Base-by-base conservation (phyloP, 2,113 vertebrate genomes). In the Eptesicus fuscus region DNA sequence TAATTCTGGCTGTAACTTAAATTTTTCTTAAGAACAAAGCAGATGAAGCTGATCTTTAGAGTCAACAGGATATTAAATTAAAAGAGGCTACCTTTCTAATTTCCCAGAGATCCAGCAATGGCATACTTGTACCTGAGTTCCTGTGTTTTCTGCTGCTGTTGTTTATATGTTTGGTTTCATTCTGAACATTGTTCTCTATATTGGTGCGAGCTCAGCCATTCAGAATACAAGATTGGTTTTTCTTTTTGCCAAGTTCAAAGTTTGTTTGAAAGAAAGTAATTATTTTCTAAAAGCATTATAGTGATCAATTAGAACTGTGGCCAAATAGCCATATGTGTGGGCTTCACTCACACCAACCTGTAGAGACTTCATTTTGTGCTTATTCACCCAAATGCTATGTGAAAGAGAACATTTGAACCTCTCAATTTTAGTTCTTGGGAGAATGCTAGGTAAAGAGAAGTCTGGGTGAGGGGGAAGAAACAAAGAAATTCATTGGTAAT, bases 1-100 rank as follows among this genome's bases (percentile, higher is more conserved):
- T 92, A 53, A 86, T 95, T 95, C 88, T 51, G 42, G 79, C 4
- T 37, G 13, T 44, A 59, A 92, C n/a, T 77, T 71, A 79, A 44
- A 40, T 61, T 82, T 92, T 61, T 95, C 92, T 80, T 85, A 40
- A 65, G 51, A 96, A 86, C 49, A 86, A 85, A 95, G 53, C 32
- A 42, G 12, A 88, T 10, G 30, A 59, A 80, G 44, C 32, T 47
- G 14, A 73, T 93, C 59, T 93, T 96, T 47, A 35, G 63, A 84
- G 76, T 40, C 18, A 40, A 76, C 84, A 30, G 74, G 69, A 94
- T 47, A 96, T 83, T 32, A 90, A 40, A 79, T 85, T 70, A 47
- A 80, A 83, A 87, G 56, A 86, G 42, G 28, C 42, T 7, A 14
- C 7, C 2, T 78, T 90, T 88, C 85, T 90, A 22, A 91, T 95